These are phyloP conservation scores for Chrysomallon squamiferum DNA, from an alignment of 1,140 invertebrate genomes.

Conservation along the genomic window DNA sequence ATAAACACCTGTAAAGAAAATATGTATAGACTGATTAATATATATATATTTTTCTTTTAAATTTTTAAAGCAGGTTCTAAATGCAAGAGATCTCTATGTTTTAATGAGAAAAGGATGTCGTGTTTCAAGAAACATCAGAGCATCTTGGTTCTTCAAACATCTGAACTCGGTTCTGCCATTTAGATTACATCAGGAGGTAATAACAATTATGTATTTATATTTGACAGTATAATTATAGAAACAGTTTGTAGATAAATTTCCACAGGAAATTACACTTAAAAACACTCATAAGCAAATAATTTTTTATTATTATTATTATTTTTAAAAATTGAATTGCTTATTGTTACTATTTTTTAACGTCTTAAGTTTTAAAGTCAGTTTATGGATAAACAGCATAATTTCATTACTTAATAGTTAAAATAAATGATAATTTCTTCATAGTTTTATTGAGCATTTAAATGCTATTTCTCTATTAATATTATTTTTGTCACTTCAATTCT, in stretches of 20 bases:
- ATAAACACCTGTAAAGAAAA: too few relatives aligned
- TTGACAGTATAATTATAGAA: background rate
- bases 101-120: slow-evolving; percentile 78
- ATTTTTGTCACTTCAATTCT: background rate
- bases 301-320: too few relatives aligned
- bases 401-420: too few relatives aligned
- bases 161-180: slow-evolving; percentile 70
- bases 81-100: slow-evolving; percentile 73
- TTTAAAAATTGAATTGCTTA: too few relatives aligned
- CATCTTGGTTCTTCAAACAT: slow-evolving; percentile 78
- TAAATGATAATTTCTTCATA: too few relatives aligned
- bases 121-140: slow-evolving; percentile 77
- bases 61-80: slow-evolving; percentile 12
- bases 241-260: background rate
- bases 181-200: slow-evolving; percentile 33
- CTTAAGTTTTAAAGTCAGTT: too few relatives aligned
- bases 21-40: too few relatives aligned
- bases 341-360: too few relatives aligned
- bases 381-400: too few relatives aligned
- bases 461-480: background rate
- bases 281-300: too few relatives aligned
- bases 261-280: too few relatives aligned
- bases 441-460: background rate
- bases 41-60: slow-evolving; percentile 2
- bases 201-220: background rate